Evolutionary conservation across 2,113 vertebrate species (phyloP), one percentile per base, ranked within the genome.

Genomic region (Chaenogobius annularis): DNA sequence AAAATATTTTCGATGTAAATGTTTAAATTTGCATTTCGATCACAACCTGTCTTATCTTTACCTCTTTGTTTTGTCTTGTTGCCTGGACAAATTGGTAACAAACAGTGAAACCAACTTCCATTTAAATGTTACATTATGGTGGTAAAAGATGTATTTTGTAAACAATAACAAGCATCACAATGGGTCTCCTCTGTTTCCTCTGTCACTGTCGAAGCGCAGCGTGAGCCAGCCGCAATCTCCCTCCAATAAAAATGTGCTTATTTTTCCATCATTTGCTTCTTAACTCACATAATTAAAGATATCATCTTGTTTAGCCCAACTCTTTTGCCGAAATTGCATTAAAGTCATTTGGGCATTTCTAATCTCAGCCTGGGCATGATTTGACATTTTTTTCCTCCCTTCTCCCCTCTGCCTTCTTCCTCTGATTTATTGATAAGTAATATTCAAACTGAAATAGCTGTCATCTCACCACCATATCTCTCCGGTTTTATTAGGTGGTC

Each of bases 401-500:
- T 58, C 22, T 58, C 55, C 0, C 43, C 37, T 70, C 58, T 20
- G 54, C 73, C 77, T n/a, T 44, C 72, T 78, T 52, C 66, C 56
- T 35, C 55, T 9, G 68, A 72, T 77, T 72, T 80, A 88, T 84
- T 80, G 78, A 78, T 81, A 73, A 87, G 69, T 74, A 69, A 85
- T 85, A 82, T 80, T 74, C 74, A 81, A 73, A 56, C 68, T 20
- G 62, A 80, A 68, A 70, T 1, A 48, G 54, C 81, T 80, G 72
- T 84, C 77, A 75, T 72, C 81, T 81, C 74, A 86, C 68, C 20
- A 44, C 43, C 1, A 77, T 71, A 68, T 85, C 72, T 83, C 77
- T 84, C 64, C 82, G 69, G 15, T 84, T 87, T 58, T 73, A 82
- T 74, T 77, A 83, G 96, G 96, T 98, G 82, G 94, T 98, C 72